These are phyloP conservation scores for Brachyhypopomus occidentalis DNA, from an alignment of 2,113 vertebrate genomes.

Conservation along the genomic window DNA sequence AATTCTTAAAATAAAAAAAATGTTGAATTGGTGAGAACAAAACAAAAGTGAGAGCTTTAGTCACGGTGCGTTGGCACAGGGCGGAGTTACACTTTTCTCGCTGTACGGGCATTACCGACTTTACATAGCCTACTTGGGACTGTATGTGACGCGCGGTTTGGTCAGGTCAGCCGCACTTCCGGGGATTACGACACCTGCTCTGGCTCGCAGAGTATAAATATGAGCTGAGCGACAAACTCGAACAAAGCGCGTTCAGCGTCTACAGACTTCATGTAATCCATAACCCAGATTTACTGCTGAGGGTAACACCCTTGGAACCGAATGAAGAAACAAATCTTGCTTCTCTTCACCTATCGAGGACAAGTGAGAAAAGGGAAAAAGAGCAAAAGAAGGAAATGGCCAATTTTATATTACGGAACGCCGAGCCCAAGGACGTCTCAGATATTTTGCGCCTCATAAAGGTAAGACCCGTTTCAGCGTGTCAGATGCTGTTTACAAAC, in stretches of 20 bases:
- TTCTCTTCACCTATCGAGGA: constrained; percentile 95
- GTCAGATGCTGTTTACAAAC: too few relatives aligned
- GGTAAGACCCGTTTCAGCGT: constrained; percentile 66
- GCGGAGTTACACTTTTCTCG: too few relatives aligned
- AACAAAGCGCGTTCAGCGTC: constrained; percentile 3
- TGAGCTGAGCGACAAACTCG: rapidly evolving
- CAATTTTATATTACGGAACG: constrained; percentile 84
- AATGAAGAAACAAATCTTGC: constrained; percentile 96
- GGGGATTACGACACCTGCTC: too few relatives aligned
- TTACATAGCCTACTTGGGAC: too few relatives aligned
- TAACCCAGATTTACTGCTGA: constrained; percentile 79
- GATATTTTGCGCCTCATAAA: constrained; percentile 93
- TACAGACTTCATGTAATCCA: constrained; percentile 42
- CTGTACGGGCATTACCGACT: too few relatives aligned
- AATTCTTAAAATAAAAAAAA: too few relatives aligned
- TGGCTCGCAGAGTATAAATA: neutral
- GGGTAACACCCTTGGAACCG: constrained; percentile 83
- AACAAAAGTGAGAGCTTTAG: neutral
- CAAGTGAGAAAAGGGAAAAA: constrained; percentile 91
- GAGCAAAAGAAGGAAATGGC: constrained; percentile 95
- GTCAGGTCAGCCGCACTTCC: too few relatives aligned
- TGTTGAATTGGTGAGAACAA: neutral
- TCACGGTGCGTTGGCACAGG: too few relatives aligned
- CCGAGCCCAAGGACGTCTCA: constrained; percentile 84
- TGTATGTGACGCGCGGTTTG: too few relatives aligned